phyloP scores from a whole-genome alignment of 2,113 vertebrate species.

The Thamnaconus septentrionalis region DNA sequence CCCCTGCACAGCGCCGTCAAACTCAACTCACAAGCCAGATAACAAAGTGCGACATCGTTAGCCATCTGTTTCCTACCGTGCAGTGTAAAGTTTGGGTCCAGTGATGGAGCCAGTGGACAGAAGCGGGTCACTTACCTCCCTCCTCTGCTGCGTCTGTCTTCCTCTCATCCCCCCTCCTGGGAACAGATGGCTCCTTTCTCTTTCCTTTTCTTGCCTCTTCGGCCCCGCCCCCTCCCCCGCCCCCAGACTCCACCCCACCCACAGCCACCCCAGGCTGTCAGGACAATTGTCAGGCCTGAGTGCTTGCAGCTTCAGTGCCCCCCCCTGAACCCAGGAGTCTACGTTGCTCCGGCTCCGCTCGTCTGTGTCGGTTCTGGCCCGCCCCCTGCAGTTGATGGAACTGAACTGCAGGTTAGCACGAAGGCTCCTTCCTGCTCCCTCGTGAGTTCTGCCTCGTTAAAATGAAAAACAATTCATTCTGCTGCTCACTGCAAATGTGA shows the following conservation, averaged over 20 bases:
- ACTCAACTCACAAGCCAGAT: too few relatives aligned
- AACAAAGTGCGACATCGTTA: too few relatives aligned
- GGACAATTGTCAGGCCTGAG: conserved; percentile 3
- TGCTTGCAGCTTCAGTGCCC: conserved; percentile 10
- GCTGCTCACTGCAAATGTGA: not conserved
- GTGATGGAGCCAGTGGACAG: not conserved
- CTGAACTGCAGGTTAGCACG: not conserved
- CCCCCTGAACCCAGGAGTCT: not conserved
- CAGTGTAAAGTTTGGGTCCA: not conserved
- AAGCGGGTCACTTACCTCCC: conserved; percentile 26
- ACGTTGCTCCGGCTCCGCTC: too few relatives aligned
- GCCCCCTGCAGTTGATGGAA: not conserved
- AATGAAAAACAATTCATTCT: too few relatives aligned
- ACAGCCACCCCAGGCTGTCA: conserved; percentile 15
- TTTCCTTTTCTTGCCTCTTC: conserved; percentile 29
- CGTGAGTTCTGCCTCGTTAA: too few relatives aligned
- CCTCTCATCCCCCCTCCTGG: conserved; percentile 6
- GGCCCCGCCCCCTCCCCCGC: conserved; percentile 22
- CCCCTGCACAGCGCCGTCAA: too few relatives aligned
- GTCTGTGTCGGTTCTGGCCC: too few relatives aligned
- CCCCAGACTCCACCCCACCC: conserved; percentile 13
- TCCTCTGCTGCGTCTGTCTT: not conserved
- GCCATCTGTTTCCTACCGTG: not conserved
- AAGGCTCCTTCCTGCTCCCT: too few relatives aligned
- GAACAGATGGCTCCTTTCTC: conserved; percentile 68